These are phyloP conservation scores for Druon quercuslanigerum DNA, from an alignment of 1,140 invertebrate species.

Conservation along the genomic window DNA sequence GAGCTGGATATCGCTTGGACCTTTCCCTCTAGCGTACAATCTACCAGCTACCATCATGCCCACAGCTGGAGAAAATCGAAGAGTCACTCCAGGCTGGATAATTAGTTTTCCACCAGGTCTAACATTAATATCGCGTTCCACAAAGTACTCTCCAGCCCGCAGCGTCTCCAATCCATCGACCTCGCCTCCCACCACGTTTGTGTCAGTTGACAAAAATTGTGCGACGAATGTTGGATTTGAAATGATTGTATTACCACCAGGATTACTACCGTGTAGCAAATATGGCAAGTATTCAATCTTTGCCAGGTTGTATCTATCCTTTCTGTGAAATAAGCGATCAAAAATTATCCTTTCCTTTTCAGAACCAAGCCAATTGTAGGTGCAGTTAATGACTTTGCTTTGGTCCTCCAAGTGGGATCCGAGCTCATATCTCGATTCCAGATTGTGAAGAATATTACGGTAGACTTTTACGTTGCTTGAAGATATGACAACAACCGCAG, in stretches of 20 bases:
- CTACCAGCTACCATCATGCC: conserved; percentile 98
- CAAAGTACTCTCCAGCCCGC: conserved; percentile 86
- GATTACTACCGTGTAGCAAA: conserved; percentile 88
- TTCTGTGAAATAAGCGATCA: conserved; percentile 89
- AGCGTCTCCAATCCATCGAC: conserved; percentile 90
- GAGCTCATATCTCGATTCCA: conserved; percentile 93
- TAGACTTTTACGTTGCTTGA: conserved; percentile 93
- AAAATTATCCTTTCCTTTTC: conserved; percentile 87
- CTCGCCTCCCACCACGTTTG: conserved; percentile 88
- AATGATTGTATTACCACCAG: conserved; percentile 85
- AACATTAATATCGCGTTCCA: conserved; percentile 93
- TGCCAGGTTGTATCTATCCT: conserved; percentile 94
- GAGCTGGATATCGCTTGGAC: conserved; percentile 85
- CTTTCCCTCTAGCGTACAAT: conserved; percentile 87
- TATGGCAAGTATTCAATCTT: conserved; percentile 91
- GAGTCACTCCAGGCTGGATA: conserved; percentile 89
- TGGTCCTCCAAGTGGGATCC: conserved; percentile 96
- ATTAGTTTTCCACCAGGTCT: conserved; percentile 90
- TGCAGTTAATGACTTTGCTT: conserved; percentile 94
- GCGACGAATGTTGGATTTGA: conserved; percentile 85
- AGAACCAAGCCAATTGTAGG: conserved; percentile 94
- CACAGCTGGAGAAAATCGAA: conserved; percentile 91
- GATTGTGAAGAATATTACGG: conserved; percentile 95
- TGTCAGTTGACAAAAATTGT: conserved; percentile 81
- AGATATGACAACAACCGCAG: conserved; percentile 91